Base-by-base conservation (phyloP, 2,797 vertebrate genomes). In the Microcaecilia unicolor region DNA sequence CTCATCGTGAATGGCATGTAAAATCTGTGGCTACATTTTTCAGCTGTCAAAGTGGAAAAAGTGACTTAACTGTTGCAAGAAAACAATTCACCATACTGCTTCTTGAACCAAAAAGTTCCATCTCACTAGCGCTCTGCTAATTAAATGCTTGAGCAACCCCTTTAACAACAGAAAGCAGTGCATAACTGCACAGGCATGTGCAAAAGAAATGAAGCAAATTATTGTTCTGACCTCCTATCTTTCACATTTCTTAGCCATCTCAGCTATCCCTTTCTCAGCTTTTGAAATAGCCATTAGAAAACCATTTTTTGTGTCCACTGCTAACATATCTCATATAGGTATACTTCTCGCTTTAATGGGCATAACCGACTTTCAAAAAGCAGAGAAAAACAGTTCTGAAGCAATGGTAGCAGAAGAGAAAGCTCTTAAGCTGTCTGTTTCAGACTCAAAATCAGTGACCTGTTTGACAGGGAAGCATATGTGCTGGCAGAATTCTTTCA, bases 261-360 rank as follows among this genome's bases (percentile, higher is more conserved):
- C 48, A 51, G 55, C 27, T 41, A 53, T 35, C 52, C 52, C 70
- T 56, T 65, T 54, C 31, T 63, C 41, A 38, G 31, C 34, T 35
- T 28, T 59, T 53, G 50, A 57, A 45, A 47, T 8, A 22, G 38
- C 10, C 42, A 54, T n/a, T n/a, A n/a, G n/a, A n/a, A n/a, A n/a
- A 64, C 61, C 42, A 43, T 54, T 31, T 31, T 52, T 30, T 35
- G 26, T 34, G 3, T 4, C 25, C 2, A 12, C 20, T 25, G 22
- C 6, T 48, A 50, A 27, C 70, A 45, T 13, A 35, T 39, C 58
- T 67, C 30, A 44, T 42, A 52, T 27, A 20, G 37, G 23, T 20
- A 0, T 27, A 10, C 22, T 32, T 52, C 57, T 58, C 58, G 28
- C 59, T 58, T 48, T 53, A 41, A 34, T 26, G 58, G 56, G 60